phyloP scores from a whole-genome alignment of 2,797 vertebrate species.

The Sebastiscus albofasciatus region DNA sequence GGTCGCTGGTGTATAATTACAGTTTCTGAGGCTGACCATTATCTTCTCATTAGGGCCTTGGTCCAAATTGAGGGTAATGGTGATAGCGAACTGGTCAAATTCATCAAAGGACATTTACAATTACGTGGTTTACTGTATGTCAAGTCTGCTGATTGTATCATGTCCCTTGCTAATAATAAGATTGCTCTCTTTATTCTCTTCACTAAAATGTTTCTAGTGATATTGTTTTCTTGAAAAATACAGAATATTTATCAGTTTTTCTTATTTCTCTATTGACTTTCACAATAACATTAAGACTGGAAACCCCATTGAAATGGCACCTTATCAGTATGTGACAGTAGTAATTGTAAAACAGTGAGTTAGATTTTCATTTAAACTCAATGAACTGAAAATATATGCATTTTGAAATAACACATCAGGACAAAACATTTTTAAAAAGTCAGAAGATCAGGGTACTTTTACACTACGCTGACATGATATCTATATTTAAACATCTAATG shows the following conservation, averaged over 20 bases:
- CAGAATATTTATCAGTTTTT: neutral
- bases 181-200: neutral
- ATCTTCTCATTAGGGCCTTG: neutral
- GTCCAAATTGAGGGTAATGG: conserved; percentile 13
- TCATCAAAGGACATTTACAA: neutral
- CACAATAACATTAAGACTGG: neutral
- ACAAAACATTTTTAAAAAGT: neutral
- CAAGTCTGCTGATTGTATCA: neutral
- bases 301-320: neutral
- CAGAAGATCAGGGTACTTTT: neutral
- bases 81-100: conserved; percentile 1
- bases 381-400: neutral
- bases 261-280: neutral
- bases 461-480: neutral
- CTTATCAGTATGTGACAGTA: neutral
- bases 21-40: neutral
- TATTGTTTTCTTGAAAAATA: neutral
- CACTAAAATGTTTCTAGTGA: neutral
- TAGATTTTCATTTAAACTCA: neutral
- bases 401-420: no score
- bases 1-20: neutral
- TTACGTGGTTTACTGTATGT: neutral
- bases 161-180: neutral
- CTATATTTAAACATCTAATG: neutral
- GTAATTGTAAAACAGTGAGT: neutral